These are phyloP conservation scores for Parnassius smintheus DNA, from an alignment of 2,888 invertebrate genomes.

Conservation along the genomic window DNA sequence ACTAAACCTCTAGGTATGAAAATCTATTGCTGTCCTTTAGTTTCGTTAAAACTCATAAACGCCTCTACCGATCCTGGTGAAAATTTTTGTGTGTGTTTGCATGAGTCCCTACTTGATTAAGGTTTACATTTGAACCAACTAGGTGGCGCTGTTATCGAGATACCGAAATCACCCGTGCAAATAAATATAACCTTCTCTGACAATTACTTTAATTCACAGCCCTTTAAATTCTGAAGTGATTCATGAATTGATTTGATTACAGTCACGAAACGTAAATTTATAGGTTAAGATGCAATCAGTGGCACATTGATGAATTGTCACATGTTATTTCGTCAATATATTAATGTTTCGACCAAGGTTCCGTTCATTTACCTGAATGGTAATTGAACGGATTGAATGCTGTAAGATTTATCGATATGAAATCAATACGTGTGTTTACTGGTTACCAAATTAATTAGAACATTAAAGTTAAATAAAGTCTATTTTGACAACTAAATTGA, in stretches of 20 bases:
- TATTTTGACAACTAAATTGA: too few species aligned
- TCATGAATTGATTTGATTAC: constrained; percentile 24
- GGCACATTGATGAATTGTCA: constrained; percentile 26
- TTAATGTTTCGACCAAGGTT: constrained; percentile 20
- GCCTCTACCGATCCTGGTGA: too few species aligned
- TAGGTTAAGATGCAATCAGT: constrained; percentile 29
- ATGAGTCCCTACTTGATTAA: too few species aligned
- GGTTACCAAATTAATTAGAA: too few species aligned
- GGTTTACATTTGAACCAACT: too few species aligned
- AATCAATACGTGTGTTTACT: neutral
- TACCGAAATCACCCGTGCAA: too few species aligned
- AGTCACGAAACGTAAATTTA: constrained; percentile 24
- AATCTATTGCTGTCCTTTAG: too few species aligned
- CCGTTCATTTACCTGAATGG: constrained; percentile 5
- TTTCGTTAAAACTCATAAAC: too few species aligned
- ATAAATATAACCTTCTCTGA: constrained; percentile 12
- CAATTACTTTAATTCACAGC: constrained; percentile 8
- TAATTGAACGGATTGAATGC: neutral
- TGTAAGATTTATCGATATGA: constrained; percentile 6
- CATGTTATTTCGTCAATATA: constrained; percentile 16
- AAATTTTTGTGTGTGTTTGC: too few species aligned
- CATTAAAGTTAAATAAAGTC: too few species aligned
- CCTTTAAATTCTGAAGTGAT: constrained; percentile 17
- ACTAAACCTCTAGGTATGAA: too few species aligned
- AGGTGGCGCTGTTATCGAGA: too few species aligned